phyloP scores from a whole-genome alignment of 2,113 vertebrate genomes.

The Sylvilagus bachmani region DNA sequence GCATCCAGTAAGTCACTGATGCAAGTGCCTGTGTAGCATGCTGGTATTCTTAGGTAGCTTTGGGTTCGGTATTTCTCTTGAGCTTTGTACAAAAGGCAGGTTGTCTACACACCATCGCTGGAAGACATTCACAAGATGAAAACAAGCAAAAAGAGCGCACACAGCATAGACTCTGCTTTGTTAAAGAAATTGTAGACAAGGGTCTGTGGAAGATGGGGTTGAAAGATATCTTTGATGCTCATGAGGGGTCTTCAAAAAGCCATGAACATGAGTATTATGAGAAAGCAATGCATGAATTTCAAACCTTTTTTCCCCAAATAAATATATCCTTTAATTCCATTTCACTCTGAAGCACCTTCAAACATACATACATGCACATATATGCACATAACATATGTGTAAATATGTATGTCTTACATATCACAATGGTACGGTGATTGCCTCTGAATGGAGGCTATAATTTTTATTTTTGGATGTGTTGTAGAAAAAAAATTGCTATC shows the following conservation, averaged over 20 bases:
- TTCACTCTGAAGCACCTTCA: too few relatives aligned
- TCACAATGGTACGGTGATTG: not conserved
- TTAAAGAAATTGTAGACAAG: not conserved
- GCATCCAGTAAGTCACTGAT: slow-evolving; percentile 12
- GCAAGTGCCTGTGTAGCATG: not conserved
- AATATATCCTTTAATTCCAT: too few relatives aligned
- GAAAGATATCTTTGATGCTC: too few relatives aligned
- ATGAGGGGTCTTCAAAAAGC: too few relatives aligned
- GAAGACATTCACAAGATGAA: not conserved
- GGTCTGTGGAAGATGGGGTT: too few relatives aligned
- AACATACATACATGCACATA: not conserved
- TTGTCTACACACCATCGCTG: not conserved
- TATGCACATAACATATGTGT: too few relatives aligned
- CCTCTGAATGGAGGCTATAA: not conserved
- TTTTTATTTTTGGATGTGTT: not conserved
- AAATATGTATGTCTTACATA: not conserved
- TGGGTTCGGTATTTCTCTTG: not conserved
- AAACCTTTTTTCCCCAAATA: too few relatives aligned
- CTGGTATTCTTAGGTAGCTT: slow-evolving; percentile 11
- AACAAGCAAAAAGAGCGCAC: not conserved
- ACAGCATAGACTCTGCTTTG: not conserved
- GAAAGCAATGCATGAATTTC: too few relatives aligned
- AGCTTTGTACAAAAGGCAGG: not conserved
- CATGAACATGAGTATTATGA: too few relatives aligned
- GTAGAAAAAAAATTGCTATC: not conserved